Evolutionary conservation across 2,797 vertebrate species (phyloP).

Genomic region (Spea hammondii): DNA sequence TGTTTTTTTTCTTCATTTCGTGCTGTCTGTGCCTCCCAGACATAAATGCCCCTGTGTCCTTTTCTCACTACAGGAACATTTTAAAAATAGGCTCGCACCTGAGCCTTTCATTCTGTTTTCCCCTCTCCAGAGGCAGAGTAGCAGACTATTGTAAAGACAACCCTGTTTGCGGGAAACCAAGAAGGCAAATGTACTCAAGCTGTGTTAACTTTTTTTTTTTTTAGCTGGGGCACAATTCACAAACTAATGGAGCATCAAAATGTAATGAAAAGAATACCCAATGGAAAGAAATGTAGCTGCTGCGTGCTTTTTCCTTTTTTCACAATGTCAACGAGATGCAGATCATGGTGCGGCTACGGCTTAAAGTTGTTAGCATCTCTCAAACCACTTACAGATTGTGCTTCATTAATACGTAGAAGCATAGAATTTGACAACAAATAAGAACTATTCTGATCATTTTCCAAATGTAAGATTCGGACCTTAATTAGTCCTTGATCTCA

Average conservation of each 20-base stretch:
- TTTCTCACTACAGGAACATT: constrained; percentile 51
- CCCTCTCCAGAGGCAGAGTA: constrained; percentile 53
- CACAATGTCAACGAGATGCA: constrained; percentile 55
- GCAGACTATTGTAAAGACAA: constrained; percentile 51
- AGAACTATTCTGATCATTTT: too few relatives aligned
- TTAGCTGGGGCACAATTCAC: constrained; percentile 38
- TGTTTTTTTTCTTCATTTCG: constrained; percentile 38
- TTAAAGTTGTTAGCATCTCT: constrained; percentile 3
- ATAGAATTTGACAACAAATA: too few relatives aligned
- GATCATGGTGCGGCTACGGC: constrained; percentile 20
- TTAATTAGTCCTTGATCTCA: too few relatives aligned
- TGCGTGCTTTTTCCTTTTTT: constrained; percentile 48
- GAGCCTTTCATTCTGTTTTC: constrained; percentile 55
- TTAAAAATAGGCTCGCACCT: constrained; percentile 63
- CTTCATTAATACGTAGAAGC: too few relatives aligned
- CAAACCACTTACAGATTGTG: too few relatives aligned
- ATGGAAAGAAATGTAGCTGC: constrained; percentile 54
- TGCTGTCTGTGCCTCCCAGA: constrained; percentile 52
- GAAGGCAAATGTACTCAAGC: constrained; percentile 52
- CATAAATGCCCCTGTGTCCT: constrained; percentile 59
- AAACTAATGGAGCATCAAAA: constrained; percentile 51
- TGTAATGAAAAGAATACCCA: constrained; percentile 55
- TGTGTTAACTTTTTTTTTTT: constrained; percentile 43
- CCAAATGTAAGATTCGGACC: too few relatives aligned
- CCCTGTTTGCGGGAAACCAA: constrained; percentile 51